These are phyloP conservation scores for Xiphophorus hellerii DNA, from an alignment of 2,113 vertebrate genomes.

Conservation along the genomic window DNA sequence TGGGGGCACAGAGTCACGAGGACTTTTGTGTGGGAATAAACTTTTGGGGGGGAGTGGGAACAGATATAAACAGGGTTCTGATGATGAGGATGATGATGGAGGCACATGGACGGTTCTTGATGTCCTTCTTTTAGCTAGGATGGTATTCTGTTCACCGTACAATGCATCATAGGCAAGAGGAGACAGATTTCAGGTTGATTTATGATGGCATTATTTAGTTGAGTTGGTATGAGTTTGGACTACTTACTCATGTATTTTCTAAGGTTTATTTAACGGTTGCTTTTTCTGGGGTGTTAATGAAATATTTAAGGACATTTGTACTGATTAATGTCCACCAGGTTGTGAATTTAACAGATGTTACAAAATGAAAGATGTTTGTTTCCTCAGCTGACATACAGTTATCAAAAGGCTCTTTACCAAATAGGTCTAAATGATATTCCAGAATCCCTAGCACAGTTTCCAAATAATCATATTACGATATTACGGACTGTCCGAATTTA, in stretches of 20 bases:
- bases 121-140: constrained; percentile 15
- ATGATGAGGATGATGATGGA: constrained; percentile 66
- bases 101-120: constrained; percentile 51
- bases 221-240: not conserved
- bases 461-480: not conserved
- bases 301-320: not conserved
- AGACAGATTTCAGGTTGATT: not conserved
- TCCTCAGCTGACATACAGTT: not conserved
- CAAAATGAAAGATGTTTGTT: not conserved
- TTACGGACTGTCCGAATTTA: too few species aligned
- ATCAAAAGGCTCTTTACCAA: not conserved
- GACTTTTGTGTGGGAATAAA: constrained; percentile 55
- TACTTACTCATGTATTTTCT: not conserved
- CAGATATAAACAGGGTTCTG: constrained; percentile 71
- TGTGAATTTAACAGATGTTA: not conserved
- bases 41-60: constrained; percentile 49
- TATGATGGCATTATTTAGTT: not conserved
- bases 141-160: not conserved
- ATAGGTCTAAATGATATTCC: not conserved
- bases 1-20: constrained; percentile 62
- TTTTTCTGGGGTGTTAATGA: not conserved
- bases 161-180: not conserved
- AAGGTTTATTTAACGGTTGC: not conserved
- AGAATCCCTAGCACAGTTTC: not conserved
- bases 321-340: not conserved